phyloP scores from a whole-genome alignment of 2,113 vertebrate species.

The Struthidea cinerea region DNA sequence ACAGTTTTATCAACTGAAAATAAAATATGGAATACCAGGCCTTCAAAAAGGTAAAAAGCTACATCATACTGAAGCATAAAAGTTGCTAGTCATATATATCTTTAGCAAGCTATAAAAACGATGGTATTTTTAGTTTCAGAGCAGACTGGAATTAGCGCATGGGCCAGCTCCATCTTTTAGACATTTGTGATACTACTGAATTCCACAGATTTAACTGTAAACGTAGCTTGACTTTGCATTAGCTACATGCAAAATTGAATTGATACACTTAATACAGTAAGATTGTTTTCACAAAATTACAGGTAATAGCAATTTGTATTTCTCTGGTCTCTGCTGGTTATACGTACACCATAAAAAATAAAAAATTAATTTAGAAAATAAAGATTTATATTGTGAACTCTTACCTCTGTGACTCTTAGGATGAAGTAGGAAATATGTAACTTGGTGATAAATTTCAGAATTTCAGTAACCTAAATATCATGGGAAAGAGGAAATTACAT shows the following conservation, averaged over 20 bases:
- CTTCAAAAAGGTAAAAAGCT: not conserved
- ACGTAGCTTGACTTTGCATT: not conserved
- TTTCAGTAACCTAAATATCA: not conserved
- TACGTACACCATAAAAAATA: not conserved
- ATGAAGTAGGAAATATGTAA: not conserved
- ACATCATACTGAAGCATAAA: not conserved
- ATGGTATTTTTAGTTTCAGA: not conserved
- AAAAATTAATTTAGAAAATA: not conserved
- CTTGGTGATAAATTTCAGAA: not conserved
- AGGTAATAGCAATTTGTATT: not conserved
- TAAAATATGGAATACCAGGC: not conserved
- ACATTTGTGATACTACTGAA: not conserved
- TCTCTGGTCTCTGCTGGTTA: not conserved
- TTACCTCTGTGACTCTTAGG: not conserved
- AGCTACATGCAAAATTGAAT: not conserved
- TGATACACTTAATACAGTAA: not conserved
- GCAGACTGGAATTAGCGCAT: not conserved
- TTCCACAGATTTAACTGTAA: not conserved
- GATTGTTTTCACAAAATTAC: not conserved
- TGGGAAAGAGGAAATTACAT: not conserved
- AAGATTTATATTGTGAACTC: not conserved
- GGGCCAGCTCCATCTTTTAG: not conserved
- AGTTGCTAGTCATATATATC: not conserved
- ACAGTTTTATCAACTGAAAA: not conserved
- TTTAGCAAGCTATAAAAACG: not conserved